Evolutionary conservation across 53 echinoderm and acorn worm species (phyloP).

Genomic region (Astropecten irregularis): DNA sequence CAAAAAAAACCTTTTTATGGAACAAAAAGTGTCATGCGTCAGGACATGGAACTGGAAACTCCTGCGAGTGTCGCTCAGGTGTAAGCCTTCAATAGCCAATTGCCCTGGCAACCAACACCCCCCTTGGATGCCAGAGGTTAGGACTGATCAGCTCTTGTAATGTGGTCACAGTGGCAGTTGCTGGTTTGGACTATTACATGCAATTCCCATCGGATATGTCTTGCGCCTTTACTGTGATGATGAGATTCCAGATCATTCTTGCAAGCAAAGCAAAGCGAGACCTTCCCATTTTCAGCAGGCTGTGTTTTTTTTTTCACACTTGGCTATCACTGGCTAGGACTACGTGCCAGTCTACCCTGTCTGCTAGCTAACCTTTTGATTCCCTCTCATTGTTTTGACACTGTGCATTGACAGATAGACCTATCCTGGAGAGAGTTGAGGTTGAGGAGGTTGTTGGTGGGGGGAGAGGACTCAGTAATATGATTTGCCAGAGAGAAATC

Average conservation of each 20-base stretch:
- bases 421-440: neutral
- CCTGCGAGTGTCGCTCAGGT: too few relatives aligned
- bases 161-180: constrained; percentile 49
- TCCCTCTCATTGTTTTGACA: too few relatives aligned
- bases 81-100: constrained; percentile 44
- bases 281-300: neutral
- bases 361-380: too few relatives aligned
- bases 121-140: constrained; percentile 34
- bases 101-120: constrained; percentile 48
- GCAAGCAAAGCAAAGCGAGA: neutral
- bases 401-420: neutral
- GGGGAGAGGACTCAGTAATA: constrained; percentile 13
- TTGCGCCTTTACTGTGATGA: constrained; percentile 16
- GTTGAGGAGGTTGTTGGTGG: too few relatives aligned
- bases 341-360: too few relatives aligned
- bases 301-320: constrained; percentile 18
- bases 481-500: neutral
- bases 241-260: constrained; percentile 44
- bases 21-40: too few relatives aligned
- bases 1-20: too few relatives aligned
- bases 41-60: too few relatives aligned
- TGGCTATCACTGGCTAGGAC: neutral
- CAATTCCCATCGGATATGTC: constrained; percentile 21
- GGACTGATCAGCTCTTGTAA: too few relatives aligned
- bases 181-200: constrained; percentile 8